A percentile compares a stretch with the other conserved stretches of the same genome.
Evolutionary conservation across 2,888 invertebrate genomes (phyloP).

Genomic region (Drosophila subsilvestris): DNA sequence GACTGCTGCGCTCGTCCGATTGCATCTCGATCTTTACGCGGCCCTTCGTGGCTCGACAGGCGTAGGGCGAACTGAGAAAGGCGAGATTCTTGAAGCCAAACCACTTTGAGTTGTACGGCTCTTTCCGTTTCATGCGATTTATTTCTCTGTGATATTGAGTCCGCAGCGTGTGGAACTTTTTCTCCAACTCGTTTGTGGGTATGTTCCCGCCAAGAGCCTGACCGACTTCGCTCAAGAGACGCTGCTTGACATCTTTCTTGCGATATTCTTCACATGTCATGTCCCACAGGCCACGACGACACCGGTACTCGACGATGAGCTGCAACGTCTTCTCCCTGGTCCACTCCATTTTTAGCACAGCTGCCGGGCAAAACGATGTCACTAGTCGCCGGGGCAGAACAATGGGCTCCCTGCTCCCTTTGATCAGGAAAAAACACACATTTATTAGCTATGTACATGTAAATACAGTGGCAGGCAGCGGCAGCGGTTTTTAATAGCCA

Average conservation of each 20-base stretch:
- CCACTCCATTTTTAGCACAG: conserved; percentile 83
- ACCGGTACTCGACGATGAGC: conserved; percentile 82
- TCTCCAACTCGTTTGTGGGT: conserved; percentile 85
- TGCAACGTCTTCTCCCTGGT: conserved; percentile 83
- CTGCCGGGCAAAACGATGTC: conserved; percentile 21
- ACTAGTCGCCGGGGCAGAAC: conserved; percentile 51
- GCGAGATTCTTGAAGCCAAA: conserved; percentile 87
- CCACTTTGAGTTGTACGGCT: conserved; percentile 85
- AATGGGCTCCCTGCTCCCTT: conserved; percentile 67
- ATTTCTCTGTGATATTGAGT: conserved; percentile 87
- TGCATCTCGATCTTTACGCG: conserved; percentile 81
- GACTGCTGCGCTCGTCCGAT: conserved; percentile 75
- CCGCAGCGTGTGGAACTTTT: conserved; percentile 87
- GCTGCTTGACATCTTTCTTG: conserved; percentile 83
- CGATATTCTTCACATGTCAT: conserved; percentile 84
- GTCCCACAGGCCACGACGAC: conserved; percentile 83
- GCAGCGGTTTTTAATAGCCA: conserved; percentile 39
- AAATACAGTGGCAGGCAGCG: conserved; percentile 1
- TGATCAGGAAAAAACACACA: conserved; percentile 45
- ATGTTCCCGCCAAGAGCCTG: conserved; percentile 81
- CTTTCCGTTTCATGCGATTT: conserved; percentile 85
- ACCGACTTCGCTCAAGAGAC: conserved; percentile 81
- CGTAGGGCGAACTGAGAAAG: conserved; percentile 86
- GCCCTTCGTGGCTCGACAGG: conserved; percentile 82
- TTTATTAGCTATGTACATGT: conserved; percentile 25